A percentile compares a stretch with the other conserved stretches of the same genome.
phyloP scores from a whole-genome alignment of 2,888 invertebrate species.

The Apamea crenata region DNA sequence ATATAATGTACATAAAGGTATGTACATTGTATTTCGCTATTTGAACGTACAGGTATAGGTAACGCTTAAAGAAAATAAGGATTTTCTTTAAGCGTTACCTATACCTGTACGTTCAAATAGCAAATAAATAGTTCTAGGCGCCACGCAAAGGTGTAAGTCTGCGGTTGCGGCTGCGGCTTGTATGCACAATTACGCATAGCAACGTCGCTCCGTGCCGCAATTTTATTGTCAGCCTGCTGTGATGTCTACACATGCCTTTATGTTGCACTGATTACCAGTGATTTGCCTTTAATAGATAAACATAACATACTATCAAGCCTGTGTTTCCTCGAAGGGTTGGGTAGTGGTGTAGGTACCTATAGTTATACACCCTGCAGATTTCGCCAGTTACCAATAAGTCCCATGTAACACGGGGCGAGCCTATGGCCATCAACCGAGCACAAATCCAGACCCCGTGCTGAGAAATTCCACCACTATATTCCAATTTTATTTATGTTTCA shows the following conservation, averaged over 20 bases:
- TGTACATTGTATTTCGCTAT: too few relatives aligned
- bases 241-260: conserved; percentile 11
- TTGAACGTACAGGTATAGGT: too few relatives aligned
- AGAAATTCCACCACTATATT: background rate
- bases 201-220: conserved; percentile 8
- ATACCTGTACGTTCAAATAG: background rate
- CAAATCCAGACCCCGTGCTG: background rate
- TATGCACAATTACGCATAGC: conserved; percentile 37
- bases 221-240: background rate
- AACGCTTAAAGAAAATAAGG: too few relatives aligned
- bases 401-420: too few relatives aligned
- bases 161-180: conserved; percentile 35
- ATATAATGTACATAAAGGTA: background rate
- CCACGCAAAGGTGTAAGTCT: conserved; percentile 28
- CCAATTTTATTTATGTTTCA: too few relatives aligned
- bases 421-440: background rate
- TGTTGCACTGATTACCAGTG: background rate
- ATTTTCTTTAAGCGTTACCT: background rate
- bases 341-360: background rate
- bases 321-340: background rate
- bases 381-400: background rate
- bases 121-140: conserved; percentile 4
- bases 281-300: background rate
- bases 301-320: background rate
- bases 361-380: background rate